Evolutionary conservation across 2,888 invertebrate genomes (phyloP).

Genomic region (Abrostola triplasia): DNA sequence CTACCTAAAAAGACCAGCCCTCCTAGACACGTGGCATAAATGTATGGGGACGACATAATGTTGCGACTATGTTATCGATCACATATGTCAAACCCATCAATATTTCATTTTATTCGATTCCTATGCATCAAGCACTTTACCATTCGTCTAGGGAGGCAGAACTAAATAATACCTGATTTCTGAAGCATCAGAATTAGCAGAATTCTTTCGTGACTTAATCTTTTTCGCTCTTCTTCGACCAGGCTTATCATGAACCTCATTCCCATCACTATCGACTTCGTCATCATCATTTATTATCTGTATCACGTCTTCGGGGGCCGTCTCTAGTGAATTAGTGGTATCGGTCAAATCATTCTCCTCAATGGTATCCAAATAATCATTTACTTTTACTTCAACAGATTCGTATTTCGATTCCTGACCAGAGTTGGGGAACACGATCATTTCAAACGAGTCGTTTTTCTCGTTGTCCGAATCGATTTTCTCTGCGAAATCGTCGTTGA

Average conservation of each 20-base stretch:
- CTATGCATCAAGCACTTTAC: too few species aligned
- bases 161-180: conserved; percentile 60
- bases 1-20: background rate
- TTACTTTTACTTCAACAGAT: conserved; percentile 51
- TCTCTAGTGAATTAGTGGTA: conserved; percentile 53
- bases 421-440: conserved; percentile 66
- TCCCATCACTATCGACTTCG: conserved; percentile 63
- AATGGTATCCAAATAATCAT: conserved; percentile 73
- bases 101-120: too few species aligned
- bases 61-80: too few species aligned
- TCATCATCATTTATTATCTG: conserved; percentile 61
- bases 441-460: conserved; percentile 70
- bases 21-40: too few species aligned
- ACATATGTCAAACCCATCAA: too few species aligned
- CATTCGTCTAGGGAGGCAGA: too few species aligned
- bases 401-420: conserved; percentile 45
- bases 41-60: too few species aligned
- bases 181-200: conserved; percentile 40
- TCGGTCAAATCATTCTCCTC: conserved; percentile 69
- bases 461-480: conserved; percentile 55
- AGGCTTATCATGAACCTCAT: conserved; percentile 57
- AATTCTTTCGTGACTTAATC: conserved; percentile 41
- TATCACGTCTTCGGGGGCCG: conserved; percentile 57
- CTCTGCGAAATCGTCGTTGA: conserved; percentile 10
- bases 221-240: too few species aligned